These are phyloP conservation scores for Condylura cristata DNA, from an alignment of 2,113 vertebrate genomes.

Conservation along the genomic window DNA sequence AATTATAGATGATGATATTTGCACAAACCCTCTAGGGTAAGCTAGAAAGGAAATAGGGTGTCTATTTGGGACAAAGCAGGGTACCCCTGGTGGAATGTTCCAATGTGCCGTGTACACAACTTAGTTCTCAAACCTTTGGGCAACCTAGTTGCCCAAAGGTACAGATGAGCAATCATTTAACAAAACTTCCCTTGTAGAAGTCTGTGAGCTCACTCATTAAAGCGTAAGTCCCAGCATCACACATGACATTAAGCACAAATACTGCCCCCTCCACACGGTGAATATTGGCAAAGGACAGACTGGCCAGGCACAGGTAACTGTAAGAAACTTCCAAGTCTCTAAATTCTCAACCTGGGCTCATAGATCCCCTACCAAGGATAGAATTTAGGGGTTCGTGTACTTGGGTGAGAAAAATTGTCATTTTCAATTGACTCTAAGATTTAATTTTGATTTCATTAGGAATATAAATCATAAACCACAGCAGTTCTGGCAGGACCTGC, in stretches of 20 bases:
- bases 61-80: neutral
- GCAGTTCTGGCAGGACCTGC: neutral
- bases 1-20: neutral
- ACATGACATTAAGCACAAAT: neutral
- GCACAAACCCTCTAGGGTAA: neutral
- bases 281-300: neutral
- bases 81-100: neutral
- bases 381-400: neutral
- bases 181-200: neutral
- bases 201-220: neutral
- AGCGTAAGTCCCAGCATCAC: neutral
- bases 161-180: neutral
- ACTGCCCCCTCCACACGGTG: neutral
- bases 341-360: neutral
- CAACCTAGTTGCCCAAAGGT: neutral
- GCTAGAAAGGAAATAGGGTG: neutral
- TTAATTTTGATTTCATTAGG: conserved; percentile 14
- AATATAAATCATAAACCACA: neutral
- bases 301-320: neutral
- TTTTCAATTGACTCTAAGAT: conserved; percentile 19
- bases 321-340: neutral
- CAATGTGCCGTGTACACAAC: neutral
- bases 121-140: no score
- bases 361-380: neutral
- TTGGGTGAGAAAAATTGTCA: neutral